A percentile compares a stretch with the other conserved stretches of the same genome.
phyloP scores from a whole-genome alignment of 1,140 invertebrate genomes.

The Venturia canescens region DNA sequence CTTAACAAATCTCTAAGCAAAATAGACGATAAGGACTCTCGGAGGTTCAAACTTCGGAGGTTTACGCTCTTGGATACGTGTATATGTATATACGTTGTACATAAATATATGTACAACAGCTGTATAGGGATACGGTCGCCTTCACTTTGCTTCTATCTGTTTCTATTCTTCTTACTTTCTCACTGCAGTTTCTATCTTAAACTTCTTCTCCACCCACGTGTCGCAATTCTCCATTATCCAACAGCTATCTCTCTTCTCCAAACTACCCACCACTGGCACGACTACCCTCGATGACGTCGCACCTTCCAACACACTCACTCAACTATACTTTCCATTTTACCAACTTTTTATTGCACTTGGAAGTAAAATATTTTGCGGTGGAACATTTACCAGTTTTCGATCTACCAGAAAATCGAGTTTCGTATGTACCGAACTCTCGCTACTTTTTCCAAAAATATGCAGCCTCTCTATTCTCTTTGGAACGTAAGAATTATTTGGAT shows the following conservation, averaged over 20 bases:
- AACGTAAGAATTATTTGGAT: too few species aligned
- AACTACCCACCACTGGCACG: background rate
- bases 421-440: too few species aligned
- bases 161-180: constrained; percentile 19
- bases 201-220: background rate
- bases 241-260: background rate
- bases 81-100: too few species aligned
- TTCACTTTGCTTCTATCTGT: background rate
- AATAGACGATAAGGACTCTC: constrained; percentile 39
- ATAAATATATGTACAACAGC: background rate
- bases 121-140: background rate
- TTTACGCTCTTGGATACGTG: background rate
- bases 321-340: too few species aligned
- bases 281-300: background rate
- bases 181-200: constrained; percentile 4
- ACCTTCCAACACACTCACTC: too few species aligned
- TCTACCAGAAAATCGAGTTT: too few species aligned
- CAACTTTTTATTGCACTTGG: too few species aligned
- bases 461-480: too few species aligned
- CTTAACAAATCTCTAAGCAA: constrained; percentile 44
- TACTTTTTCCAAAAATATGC: too few species aligned
- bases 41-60: constrained; percentile 18
- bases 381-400: too few species aligned
- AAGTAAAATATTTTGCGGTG: too few species aligned
- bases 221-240: constrained; percentile 7